Conservation (phyloP, 2,797 vertebrate species). For the Smutsia temminckii region DNA sequence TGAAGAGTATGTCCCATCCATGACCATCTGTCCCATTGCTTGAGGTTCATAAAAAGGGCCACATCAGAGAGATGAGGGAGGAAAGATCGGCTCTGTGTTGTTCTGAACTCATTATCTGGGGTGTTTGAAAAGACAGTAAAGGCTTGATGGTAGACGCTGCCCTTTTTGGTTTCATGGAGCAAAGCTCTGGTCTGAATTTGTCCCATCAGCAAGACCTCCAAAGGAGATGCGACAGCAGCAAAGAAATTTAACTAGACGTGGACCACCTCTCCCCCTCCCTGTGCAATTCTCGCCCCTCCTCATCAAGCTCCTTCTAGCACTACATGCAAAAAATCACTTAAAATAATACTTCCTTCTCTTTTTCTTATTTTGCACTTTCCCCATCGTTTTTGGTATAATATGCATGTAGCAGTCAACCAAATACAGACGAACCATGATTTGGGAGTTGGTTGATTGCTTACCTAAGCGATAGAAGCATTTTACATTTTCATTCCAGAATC, state of each 20-base stretch:
- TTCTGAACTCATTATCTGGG: not conserved
- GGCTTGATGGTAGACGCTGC: not conserved
- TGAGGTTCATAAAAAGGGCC: not conserved
- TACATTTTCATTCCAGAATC: not conserved
- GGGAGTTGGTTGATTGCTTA: not conserved
- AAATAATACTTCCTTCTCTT: not conserved
- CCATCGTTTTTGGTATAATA: not conserved
- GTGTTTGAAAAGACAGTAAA: not conserved
- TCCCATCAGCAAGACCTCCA: not conserved
- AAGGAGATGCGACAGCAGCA: not conserved
- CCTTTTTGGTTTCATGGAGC: not conserved
- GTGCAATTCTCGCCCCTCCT: not conserved
- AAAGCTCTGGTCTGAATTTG: not conserved
- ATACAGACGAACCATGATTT: not conserved
- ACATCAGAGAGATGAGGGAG: not conserved
- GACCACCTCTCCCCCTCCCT: not conserved
- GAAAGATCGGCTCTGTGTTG: not conserved
- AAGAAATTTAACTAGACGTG: not conserved
- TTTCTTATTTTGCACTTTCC: not conserved
- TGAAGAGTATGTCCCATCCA: not conserved
- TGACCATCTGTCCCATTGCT: not conserved
- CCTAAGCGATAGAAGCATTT: not conserved
- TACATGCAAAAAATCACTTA: not conserved
- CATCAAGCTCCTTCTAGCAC: not conserved
- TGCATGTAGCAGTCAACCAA: not conserved